Evolutionary conservation across 2,797 vertebrate species (phyloP).

Genomic region (Eulemur albifrons): DNA sequence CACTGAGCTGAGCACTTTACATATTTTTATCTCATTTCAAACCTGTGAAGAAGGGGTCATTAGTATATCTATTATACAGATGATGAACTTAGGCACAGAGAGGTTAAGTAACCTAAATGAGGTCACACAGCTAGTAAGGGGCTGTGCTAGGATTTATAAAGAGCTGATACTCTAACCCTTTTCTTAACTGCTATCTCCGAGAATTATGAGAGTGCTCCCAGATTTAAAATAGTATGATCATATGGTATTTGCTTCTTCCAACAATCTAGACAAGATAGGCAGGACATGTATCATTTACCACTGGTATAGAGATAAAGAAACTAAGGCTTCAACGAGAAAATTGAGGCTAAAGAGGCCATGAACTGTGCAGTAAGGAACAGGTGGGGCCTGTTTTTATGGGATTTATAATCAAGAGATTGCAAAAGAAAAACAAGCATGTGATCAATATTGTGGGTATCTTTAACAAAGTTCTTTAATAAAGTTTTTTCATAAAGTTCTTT

Average conservation of each 20-base stretch:
- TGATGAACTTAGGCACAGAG: not conserved
- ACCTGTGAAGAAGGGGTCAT: not conserved
- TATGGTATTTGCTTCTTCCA: not conserved
- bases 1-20: not conserved
- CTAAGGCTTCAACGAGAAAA: not conserved
- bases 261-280: not conserved
- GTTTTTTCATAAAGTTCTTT: not conserved
- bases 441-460: not conserved
- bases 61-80: not conserved
- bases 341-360: not conserved
- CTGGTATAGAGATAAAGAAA: not conserved
- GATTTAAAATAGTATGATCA: not conserved
- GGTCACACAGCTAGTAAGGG: not conserved
- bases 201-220: not conserved
- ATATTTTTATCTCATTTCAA: not conserved
- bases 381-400: not conserved
- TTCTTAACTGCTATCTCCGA: not conserved
- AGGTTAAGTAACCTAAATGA: not conserved
- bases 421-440: not conserved
- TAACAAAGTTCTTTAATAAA: not conserved
- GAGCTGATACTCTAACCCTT: not conserved
- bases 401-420: not conserved
- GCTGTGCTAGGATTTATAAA: not conserved
- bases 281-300: not conserved
- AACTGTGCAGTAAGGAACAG: not conserved